phyloP scores from a whole-genome alignment of 1,140 invertebrate species.

The Temnothorax curvispinosus region DNA sequence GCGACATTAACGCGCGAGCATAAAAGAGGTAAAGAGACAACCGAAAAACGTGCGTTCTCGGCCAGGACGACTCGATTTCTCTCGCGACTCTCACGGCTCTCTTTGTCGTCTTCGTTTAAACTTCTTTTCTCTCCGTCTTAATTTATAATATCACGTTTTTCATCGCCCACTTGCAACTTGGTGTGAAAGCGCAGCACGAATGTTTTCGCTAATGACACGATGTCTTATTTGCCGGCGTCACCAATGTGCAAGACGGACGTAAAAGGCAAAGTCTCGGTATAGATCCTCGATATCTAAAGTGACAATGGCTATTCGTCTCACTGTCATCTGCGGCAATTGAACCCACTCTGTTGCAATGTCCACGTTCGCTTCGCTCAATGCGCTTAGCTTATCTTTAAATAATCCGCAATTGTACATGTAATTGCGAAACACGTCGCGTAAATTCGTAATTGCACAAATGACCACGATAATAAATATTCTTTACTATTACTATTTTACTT shows the following conservation, averaged over 20 bases:
- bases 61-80: constrained; percentile 32
- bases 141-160: constrained; percentile 58
- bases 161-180: constrained; percentile 53
- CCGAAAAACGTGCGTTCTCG: not conserved
- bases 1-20: constrained; percentile 16
- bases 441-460: not conserved
- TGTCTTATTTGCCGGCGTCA: constrained; percentile 20
- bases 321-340: constrained; percentile 46
- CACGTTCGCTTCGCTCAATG: not conserved
- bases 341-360: constrained; percentile 22
- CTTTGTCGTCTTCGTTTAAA: constrained; percentile 57
- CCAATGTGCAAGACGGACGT: constrained; percentile 14
- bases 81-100: constrained; percentile 13
- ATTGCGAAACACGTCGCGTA: constrained; percentile 21
- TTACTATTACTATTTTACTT: too few relatives aligned
- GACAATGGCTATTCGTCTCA: constrained; percentile 53
- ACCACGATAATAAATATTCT: not conserved
- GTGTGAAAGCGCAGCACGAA: constrained; percentile 42
- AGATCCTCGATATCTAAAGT: constrained; percentile 5
- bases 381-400: not conserved
- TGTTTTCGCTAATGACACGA: constrained; percentile 59
- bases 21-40: not conserved
- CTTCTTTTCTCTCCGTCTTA: constrained; percentile 7
- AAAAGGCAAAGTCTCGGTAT: constrained; percentile 26
- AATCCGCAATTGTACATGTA: constrained; percentile 17